Evolutionary conservation across 2,113 vertebrate genomes (phyloP).

Genomic region (Cervus canadensis): DNA sequence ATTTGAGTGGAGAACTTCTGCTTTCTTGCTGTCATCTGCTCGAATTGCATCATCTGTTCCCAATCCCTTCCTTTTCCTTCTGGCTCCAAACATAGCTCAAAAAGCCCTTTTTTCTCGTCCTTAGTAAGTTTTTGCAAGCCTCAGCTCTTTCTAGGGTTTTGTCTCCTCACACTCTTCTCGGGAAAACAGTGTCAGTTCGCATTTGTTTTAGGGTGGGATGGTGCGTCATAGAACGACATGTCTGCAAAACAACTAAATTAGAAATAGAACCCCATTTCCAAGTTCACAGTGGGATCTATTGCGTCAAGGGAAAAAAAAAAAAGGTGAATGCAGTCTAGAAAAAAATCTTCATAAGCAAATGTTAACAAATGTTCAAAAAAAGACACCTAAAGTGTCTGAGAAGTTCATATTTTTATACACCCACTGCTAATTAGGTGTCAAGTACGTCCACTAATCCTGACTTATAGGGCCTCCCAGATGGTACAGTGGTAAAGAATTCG

Average conservation of each 20-base stretch:
- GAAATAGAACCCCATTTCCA: not conserved
- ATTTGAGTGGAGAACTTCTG: constrained; percentile 36
- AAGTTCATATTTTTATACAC: not conserved
- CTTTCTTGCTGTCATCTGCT: constrained; percentile 64
- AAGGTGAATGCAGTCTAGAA: not conserved
- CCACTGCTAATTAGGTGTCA: not conserved
- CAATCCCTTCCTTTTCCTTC: constrained; percentile 66
- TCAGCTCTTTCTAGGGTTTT: constrained; percentile 67
- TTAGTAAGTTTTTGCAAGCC: constrained; percentile 43
- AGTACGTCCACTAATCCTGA: accelerated
- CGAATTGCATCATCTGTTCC: constrained; percentile 46
- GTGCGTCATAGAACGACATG: not conserved
- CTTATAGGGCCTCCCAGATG: not conserved
- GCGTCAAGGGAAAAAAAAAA: not conserved
- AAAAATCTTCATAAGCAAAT: not conserved
- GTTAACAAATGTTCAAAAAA: not conserved
- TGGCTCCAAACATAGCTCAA: constrained; percentile 67
- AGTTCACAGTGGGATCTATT: not conserved
- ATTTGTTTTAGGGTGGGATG: constrained; percentile 36
- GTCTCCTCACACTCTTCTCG: constrained; percentile 5
- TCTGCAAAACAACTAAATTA: not conserved
- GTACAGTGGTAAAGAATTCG: not conserved
- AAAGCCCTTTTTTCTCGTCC: not conserved
- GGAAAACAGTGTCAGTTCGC: constrained; percentile 21
- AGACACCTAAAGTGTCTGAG: not conserved